Base-by-base conservation (phyloP, 2,113 vertebrate genomes). In the Seriola quinqueradiata region DNA sequence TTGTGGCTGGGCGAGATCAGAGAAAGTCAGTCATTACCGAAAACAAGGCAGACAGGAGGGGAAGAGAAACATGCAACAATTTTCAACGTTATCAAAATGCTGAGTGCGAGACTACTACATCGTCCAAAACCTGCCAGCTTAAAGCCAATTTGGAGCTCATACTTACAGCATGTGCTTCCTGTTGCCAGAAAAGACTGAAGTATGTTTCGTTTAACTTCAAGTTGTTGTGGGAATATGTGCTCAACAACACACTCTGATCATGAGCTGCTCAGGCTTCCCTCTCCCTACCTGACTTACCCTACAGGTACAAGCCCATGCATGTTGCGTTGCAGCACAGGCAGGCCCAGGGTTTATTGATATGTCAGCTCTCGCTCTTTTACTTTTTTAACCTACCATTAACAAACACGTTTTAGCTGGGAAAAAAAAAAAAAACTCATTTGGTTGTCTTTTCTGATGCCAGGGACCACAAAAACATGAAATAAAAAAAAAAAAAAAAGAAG, bases 81-180 rank as follows among this genome's bases (percentile, higher is more conserved):
- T 57, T 63, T 76, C 32, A 55, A 38, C 65, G 32, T 28, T 2
- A 72, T 61, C 67, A 72, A 13, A 87, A 79, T 25, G 16, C 38
- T 82, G 40, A 52, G 68, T 32, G 63, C 50, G 60, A 84, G 34
- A 48, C 23, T 17, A 25, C 25, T 1, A 57, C 21, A 64, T 69
- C 75, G 67, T 72, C 46, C 38, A 64, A 55, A 70, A 64, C 63
- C 17, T 52, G 0, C 1, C 83, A 69, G 21, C 1, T 4, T 36
- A 52, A 79, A 89, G 69, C 19, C 42, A 84, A 58, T 58, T 42
- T 52, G 58, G 36, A 87, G 72, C 19, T 71, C 40, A 58, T 87
- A 91, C 88, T 90, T 89, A 92, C 85, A 82, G 74, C 79, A 80
- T 82, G 70, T 58, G 72, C 64, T 83, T 79, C 72, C 71, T 61